A percentile compares a stretch with the other conserved stretches of the same genome.
phyloP scores from a whole-genome alignment of 1,140 invertebrate species.

The Drosophila gunungcola region DNA sequence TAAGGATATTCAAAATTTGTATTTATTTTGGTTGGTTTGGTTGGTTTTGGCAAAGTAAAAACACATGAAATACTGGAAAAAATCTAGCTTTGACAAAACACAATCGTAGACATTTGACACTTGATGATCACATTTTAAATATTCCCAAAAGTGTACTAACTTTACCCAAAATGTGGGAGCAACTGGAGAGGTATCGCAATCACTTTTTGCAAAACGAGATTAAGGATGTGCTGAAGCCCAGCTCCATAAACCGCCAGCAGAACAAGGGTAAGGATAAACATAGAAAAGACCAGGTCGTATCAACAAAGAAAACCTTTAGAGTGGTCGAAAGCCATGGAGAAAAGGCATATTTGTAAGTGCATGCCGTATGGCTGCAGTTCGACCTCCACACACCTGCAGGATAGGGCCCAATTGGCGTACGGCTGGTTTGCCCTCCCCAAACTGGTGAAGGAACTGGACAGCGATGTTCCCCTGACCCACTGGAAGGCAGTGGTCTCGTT shows the following conservation, averaged over 20 bases:
- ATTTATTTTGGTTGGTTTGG: too few species aligned
- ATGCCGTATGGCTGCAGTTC: constrained; percentile 8
- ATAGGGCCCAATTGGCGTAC: constrained; percentile 73
- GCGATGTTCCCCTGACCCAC: constrained; percentile 53
- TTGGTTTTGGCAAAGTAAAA: too few species aligned
- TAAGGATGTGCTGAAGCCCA: constrained; percentile 49
- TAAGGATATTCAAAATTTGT: too few species aligned
- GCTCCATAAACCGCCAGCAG: constrained; percentile 56
- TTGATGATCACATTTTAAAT: constrained; percentile 1
- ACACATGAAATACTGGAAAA: too few species aligned
- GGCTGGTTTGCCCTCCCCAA: constrained; percentile 71
- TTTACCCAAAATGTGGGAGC: constrained; percentile 65
- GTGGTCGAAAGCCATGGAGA: constrained; percentile 14
- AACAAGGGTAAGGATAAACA: constrained; percentile 35
- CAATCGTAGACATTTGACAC: neutral
- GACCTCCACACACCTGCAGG: constrained; percentile 57
- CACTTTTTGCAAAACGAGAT: constrained; percentile 68
- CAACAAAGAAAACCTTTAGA: constrained; percentile 11
- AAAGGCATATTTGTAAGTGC: constrained; percentile 30
- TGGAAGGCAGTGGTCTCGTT: constrained; percentile 66
- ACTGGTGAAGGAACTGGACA: constrained; percentile 64
- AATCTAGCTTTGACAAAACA: neutral
- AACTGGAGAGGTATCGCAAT: constrained; percentile 72
- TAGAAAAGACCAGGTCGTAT: too few species aligned
- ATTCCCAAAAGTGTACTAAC: neutral